Evolutionary conservation across 2,888 invertebrate genomes (phyloP).

Genomic region (Plemyria rubiginata): DNA sequence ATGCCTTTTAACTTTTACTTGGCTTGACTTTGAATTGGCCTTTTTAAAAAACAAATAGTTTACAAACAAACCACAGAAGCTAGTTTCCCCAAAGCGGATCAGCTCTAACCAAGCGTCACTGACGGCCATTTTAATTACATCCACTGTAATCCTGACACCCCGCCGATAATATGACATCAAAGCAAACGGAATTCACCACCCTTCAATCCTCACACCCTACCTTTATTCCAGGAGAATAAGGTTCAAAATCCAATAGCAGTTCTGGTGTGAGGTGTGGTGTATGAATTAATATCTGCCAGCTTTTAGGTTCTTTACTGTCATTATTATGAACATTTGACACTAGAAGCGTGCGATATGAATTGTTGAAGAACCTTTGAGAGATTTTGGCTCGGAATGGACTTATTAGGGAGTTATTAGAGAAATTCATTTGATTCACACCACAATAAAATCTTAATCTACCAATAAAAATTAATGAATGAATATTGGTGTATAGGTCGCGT

Average conservation of each 20-base stretch:
- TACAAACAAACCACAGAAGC: constrained; percentile 4
- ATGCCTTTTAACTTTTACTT: no score
- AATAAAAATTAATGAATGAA: no score
- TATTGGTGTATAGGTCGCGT: no score
- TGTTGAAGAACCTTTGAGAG: constrained; percentile 62
- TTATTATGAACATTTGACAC: constrained; percentile 70
- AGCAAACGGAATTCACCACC: constrained; percentile 55
- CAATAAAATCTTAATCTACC: neutral
- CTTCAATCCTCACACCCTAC: constrained; percentile 25
- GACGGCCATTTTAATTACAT: constrained; percentile 59
- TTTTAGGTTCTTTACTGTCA: constrained; percentile 58
- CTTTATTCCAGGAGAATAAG: constrained; percentile 6
- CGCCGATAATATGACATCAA: constrained; percentile 69
- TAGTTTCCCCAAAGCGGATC: constrained; percentile 24
- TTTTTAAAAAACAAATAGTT: neutral
- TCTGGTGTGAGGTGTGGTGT: constrained; percentile 41
- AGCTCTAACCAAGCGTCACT: constrained; percentile 28
- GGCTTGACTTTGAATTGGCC: no score
- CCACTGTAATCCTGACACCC: constrained; percentile 59
- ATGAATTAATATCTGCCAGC: constrained; percentile 74
- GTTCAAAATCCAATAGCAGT: constrained; percentile 17
- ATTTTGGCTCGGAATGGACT: constrained; percentile 46
- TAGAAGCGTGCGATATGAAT: constrained; percentile 68
- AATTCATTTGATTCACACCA: constrained; percentile 26
- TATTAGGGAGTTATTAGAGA: constrained; percentile 27